Base-by-base conservation (phyloP, 2,797 vertebrate species). In the Borostomias antarcticus region DNA sequence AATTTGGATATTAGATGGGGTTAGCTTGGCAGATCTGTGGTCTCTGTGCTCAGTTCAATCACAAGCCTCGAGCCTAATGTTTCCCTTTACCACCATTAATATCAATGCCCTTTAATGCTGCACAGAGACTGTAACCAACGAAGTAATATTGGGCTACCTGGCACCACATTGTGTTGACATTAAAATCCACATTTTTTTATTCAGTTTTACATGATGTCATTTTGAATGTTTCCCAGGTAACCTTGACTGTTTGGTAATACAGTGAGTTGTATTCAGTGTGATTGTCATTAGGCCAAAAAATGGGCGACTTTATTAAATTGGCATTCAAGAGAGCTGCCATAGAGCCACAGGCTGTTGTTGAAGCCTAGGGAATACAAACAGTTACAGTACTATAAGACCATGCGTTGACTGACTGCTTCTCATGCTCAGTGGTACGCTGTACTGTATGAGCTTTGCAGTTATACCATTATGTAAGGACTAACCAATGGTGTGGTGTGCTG, bases 51-150 rank as follows among this genome's bases (percentile, higher is more conserved):
- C 80, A 77, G 71, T 82, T 84, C 82, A 76, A 78, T 85, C 78
- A 47, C 80, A 77, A 66, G 76, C 75, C 65, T 73, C 73, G 33
- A 57, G 75, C 66, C 77, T 88, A 90, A 89, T 86, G 81, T 85
- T 88, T 83, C 89, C 87, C 89, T 74, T 52, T 75, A 70, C 85
- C 82, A 43, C 75, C 75, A 83, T 91, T 89, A 91, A 90, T 86
- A 82, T 79, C 71, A 58, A 65, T 37, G 80, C 82, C 81, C 47
- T 82, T 78, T 78, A 83, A 88, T 76, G 74, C 78, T 69, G 76
- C 78, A 54, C 26, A 1, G 64, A 79, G 77, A 69, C 71, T 78
- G 72, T 8, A 29, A 79, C 70, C 69, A 82, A 76, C 77, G 13
- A 74, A 82, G 87, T 84, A 81, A 89, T 80, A 78, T 73, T 77